A percentile compares a stretch with the other conserved stretches of the same genome.
These are phyloP conservation scores for Micromussa lordhowensis DNA, from an alignment of 92 coral and sea anemone species.

Conservation along the genomic window DNA sequence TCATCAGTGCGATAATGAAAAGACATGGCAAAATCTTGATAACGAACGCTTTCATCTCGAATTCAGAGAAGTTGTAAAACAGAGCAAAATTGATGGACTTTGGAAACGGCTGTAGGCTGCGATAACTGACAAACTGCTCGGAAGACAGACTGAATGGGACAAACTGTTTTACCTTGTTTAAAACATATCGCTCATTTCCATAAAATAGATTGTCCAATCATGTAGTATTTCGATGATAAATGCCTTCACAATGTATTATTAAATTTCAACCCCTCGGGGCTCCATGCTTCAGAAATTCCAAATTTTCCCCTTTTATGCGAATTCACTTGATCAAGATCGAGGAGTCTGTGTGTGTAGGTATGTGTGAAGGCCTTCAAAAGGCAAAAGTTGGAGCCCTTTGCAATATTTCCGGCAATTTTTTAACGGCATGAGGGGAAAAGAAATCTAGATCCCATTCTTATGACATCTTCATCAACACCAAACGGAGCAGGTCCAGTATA, in stretches of 20 bases:
- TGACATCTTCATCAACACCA: too few species aligned
- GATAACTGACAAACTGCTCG: not conserved
- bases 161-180: not conserved
- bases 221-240: not conserved
- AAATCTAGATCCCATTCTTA: too few species aligned
- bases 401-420: too few species aligned
- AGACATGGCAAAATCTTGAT: not conserved
- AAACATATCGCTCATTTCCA: not conserved
- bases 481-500: not conserved
- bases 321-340: not conserved
- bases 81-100: not conserved
- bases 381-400: not conserved
- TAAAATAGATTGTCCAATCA: not conserved
- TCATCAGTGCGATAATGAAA: not conserved
- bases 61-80: not conserved
- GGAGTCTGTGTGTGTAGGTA: too few species aligned
- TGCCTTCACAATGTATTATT: not conserved
- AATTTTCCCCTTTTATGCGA: not conserved
- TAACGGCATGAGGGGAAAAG: too few species aligned
- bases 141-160: not conserved
- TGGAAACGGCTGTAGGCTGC: not conserved
- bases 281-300: not conserved
- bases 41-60: constrained; percentile 1
- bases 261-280: not conserved
- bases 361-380: too few species aligned